Evolutionary conservation across 2,888 invertebrate species (phyloP), one percentile per base, ranked within the genome.

Genomic region (Drosophila melanosoma): DNA sequence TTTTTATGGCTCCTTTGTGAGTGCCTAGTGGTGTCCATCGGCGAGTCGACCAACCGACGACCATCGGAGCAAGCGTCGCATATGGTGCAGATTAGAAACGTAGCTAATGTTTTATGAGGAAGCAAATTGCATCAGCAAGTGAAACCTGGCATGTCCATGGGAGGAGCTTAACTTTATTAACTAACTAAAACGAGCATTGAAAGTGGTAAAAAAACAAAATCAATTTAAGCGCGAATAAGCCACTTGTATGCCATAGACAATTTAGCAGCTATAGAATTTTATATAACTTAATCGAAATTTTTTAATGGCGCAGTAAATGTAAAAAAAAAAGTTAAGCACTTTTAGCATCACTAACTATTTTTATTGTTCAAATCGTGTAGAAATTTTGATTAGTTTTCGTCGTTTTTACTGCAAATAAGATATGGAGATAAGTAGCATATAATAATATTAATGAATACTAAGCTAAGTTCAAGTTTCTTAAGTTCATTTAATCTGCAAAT

Each of bases 61-160:
- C 26, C 26, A 26, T 26, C 29, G 29, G 48, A 36, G 61, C 40
- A 75, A 66, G 79, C 56, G 63, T 52, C 69, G 84, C 84, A 85
- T 89, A 80, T 85, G 84, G 71, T 73, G 68, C 69, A 84, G 84
- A 85, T 89, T 85, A 85, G 89, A 89, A 89, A 87, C 87, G 80
- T 66, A 83, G 68, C 71, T 66, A 63, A 60, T 77, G 71, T 73
- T 76, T 80, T 72, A 78, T 64, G 78, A 71, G 79, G 58, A 81
- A 77, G 78, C 81, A 77, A 77, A 81, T 77, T 74, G 81, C 78
- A 65, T 72, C 76, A 69, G 79, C 81, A 77, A 81, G 78, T 81
- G 81, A 79, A 67, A 79, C 70, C 49, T 59, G 49, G 62, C 69
- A 62, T 69, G 69, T 66, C 56, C 79, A 70, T 76, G 79, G 79